These are phyloP conservation scores for Saguinus midas DNA, from an alignment of 2,113 vertebrate species.

Conservation along the genomic window DNA sequence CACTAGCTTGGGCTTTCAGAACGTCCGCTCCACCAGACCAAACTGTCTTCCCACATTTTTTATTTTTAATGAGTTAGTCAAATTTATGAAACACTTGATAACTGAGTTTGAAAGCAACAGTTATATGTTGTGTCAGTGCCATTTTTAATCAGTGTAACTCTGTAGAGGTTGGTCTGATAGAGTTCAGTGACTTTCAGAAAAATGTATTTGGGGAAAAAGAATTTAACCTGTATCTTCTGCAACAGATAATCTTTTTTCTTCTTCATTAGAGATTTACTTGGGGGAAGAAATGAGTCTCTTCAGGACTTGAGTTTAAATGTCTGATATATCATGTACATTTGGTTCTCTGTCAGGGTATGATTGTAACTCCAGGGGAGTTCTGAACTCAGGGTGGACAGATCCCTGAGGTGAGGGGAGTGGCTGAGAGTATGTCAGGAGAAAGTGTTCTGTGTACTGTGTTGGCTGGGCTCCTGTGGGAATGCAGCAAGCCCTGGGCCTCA, in stretches of 20 bases:
- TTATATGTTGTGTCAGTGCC: neutral
- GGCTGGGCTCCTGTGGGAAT: neutral
- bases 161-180: neutral
- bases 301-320: neutral
- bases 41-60: neutral
- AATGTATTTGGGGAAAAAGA: neutral
- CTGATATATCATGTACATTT: neutral
- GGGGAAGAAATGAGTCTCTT: neutral
- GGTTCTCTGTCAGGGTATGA: neutral
- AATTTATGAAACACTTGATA: neutral
- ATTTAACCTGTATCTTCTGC: neutral
- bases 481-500: neutral
- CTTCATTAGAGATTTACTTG: neutral
- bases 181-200: neutral
- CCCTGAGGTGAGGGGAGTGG: neutral
- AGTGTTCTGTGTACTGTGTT: neutral
- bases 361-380: neutral
- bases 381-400: neutral
- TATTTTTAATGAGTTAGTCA: neutral
- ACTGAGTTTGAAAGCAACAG: neutral
- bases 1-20: neutral
- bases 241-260: neutral
- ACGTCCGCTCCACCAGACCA: neutral
- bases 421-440: neutral
- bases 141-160: neutral